phyloP scores from a whole-genome alignment of 92 coral and sea anemone genomes.

The Actinostola sp. region DNA sequence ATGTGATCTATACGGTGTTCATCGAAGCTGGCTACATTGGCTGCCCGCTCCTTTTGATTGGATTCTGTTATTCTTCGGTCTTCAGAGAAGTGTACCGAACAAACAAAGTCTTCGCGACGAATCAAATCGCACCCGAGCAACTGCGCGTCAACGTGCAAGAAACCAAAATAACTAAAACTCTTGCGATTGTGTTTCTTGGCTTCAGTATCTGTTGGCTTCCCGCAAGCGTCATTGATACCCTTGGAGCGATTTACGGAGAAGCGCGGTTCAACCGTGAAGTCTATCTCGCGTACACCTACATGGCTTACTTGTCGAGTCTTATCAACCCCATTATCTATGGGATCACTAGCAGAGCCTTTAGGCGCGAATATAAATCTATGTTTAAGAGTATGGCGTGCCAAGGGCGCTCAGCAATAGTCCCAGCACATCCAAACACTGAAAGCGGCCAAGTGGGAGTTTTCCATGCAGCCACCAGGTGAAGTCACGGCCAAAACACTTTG shows the following conservation, averaged over 20 bases:
- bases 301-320: constrained; percentile 67
- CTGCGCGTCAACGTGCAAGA: constrained; percentile 81
- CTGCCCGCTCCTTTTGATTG: constrained; percentile 54
- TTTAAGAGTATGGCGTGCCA: constrained; percentile 9
- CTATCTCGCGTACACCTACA: constrained; percentile 63
- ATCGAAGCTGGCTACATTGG: constrained; percentile 62
- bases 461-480: background rate
- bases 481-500: too few relatives aligned
- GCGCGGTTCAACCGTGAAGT: constrained; percentile 48
- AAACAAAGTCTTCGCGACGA: constrained; percentile 60
- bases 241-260: constrained; percentile 62
- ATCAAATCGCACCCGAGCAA: constrained; percentile 21
- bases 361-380: constrained; percentile 60
- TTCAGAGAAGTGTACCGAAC: constrained; percentile 58
- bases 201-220: constrained; percentile 84
- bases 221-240: constrained; percentile 67
- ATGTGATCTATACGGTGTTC: constrained; percentile 56
- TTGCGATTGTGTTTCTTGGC: constrained; percentile 68
- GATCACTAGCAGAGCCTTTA: constrained; percentile 55
- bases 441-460: constrained; percentile 10
- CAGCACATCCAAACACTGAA: background rate
- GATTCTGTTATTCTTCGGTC: constrained; percentile 66
- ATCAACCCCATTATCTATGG: constrained; percentile 80
- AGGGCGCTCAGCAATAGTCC: background rate
- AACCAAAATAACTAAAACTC: constrained; percentile 78